These are phyloP conservation scores for Pipistrellus kuhlii DNA, from an alignment of 2,797 vertebrate genomes.

Conservation along the genomic window DNA sequence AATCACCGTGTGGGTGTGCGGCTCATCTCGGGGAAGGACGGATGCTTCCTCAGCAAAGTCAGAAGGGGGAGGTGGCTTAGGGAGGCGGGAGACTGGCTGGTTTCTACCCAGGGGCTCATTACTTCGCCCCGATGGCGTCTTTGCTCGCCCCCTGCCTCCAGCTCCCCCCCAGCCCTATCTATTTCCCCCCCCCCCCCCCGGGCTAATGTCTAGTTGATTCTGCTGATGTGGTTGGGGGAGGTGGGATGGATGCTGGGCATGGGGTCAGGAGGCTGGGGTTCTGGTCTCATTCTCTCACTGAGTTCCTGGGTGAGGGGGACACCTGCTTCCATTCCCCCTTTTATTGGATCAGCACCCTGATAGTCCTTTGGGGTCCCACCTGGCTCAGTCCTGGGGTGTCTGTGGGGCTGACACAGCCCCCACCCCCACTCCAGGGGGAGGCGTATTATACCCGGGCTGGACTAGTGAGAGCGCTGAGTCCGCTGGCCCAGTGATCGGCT, in stretches of 20 bases:
- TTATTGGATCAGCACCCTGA: background rate
- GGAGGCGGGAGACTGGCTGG: conserved; percentile 50
- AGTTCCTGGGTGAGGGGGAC: background rate
- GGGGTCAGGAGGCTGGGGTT: background rate
- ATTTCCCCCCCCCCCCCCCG: background rate
- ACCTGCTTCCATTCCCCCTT: background rate
- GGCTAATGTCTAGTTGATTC: fast-evolving
- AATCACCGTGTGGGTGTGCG: conserved; percentile 64
- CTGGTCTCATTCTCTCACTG: background rate
- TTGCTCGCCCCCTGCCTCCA: background rate
- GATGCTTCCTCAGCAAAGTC: conserved; percentile 71
- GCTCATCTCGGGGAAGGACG: conserved; percentile 69
- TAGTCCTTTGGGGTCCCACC: background rate
- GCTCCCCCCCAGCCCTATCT: background rate
- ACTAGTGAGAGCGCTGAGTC: background rate
- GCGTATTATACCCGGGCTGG: background rate
- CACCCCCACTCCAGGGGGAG: no score
- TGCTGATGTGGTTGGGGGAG: fast-evolving
- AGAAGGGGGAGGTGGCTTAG: background rate
- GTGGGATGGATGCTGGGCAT: background rate
- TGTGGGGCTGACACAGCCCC: background rate
- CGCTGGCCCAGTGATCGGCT: background rate
- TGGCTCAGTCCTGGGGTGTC: background rate
- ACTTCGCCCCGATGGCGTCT: background rate
- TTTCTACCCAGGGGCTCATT: conserved; percentile 64